phyloP scores from a whole-genome alignment of 2,888 invertebrate species.

The Campopleginae sp. region DNA sequence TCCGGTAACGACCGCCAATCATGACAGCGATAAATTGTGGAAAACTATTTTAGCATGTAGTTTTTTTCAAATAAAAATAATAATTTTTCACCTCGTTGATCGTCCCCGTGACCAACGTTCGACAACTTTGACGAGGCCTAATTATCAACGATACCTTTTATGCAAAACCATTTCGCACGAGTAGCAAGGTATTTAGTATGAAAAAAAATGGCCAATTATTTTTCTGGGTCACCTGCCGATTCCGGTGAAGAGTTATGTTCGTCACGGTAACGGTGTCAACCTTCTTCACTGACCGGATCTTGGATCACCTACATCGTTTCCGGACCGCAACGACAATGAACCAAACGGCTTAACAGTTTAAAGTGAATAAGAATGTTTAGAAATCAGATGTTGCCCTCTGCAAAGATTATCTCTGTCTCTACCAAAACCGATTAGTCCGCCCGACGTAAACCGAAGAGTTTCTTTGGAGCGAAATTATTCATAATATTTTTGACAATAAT shows the following conservation, averaged over 20 bases:
- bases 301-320: constrained; percentile 72
- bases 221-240: constrained; percentile 53
- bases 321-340: constrained; percentile 68
- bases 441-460: neutral
- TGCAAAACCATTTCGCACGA: neutral
- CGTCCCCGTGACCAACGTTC: neutral
- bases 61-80: too few species aligned
- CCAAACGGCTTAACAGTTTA: neutral
- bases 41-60: too few species aligned
- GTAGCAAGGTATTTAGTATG: neutral
- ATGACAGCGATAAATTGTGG: neutral
- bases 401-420: neutral
- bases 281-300: constrained; percentile 74
- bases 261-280: constrained; percentile 71
- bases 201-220: constrained; percentile 26
- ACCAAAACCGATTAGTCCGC: neutral
- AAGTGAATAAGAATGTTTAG: neutral
- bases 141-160: constrained; percentile 4
- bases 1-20: neutral
- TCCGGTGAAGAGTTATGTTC: constrained; percentile 48
- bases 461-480: neutral
- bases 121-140: neutral
- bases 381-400: neutral
- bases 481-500: neutral
- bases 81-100: constrained; percentile 2